These are phyloP conservation scores for Colinus virginianus DNA, from an alignment of 2,113 vertebrate genomes.

Conservation along the genomic window DNA sequence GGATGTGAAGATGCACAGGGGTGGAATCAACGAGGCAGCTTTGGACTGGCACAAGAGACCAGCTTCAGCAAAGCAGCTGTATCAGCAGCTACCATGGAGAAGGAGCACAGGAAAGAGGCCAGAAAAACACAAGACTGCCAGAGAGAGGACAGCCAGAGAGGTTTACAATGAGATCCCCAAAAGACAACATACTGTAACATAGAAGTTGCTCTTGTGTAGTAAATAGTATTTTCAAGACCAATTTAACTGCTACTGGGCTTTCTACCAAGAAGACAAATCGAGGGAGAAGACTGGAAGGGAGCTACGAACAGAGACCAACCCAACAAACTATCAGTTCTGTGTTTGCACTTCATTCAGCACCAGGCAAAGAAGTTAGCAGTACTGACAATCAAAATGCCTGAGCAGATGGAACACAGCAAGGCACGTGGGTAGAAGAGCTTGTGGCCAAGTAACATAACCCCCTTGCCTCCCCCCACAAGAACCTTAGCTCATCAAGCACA, in stretches of 20 bases:
- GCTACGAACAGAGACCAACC: background rate
- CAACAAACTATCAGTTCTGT: background rate
- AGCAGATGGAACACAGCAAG: constrained; percentile 27
- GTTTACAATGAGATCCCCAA: background rate
- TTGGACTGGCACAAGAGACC: background rate
- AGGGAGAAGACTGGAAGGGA: background rate
- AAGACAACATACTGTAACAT: background rate
- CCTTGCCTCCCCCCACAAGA: constrained; percentile 1
- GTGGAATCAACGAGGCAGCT: background rate
- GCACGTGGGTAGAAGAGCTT: background rate
- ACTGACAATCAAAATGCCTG: background rate
- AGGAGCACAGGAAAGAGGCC: background rate
- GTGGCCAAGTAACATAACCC: constrained; percentile 56
- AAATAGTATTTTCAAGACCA: background rate
- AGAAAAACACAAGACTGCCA: background rate
- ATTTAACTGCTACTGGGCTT: background rate
- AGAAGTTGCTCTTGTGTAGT: background rate
- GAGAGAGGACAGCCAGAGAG: background rate
- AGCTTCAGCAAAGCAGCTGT: background rate
- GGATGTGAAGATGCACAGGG: background rate
- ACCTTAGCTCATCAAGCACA: constrained; percentile 18
- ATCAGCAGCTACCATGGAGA: background rate
- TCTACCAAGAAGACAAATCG: background rate
- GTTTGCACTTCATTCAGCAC: background rate
- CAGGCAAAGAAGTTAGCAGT: background rate